A percentile compares a stretch with the other conserved stretches of the same genome.
Conservation (phyloP, 2,797 vertebrate genomes). For the Phataginus tricuspis region DNA sequence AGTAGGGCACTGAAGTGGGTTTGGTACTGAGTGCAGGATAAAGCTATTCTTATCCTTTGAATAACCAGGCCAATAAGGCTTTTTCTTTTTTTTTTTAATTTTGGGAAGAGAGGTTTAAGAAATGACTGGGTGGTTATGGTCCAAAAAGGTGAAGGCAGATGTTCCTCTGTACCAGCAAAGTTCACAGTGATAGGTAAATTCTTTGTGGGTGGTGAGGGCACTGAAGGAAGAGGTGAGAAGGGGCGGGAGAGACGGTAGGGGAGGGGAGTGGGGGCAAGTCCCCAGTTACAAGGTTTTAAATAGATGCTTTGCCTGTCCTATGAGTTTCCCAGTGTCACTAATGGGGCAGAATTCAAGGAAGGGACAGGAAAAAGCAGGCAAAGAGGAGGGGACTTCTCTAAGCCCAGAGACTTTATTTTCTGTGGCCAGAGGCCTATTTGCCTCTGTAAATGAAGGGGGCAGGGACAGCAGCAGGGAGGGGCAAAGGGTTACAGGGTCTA, state of each 20-base stretch:
- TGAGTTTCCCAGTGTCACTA: slow-evolving; percentile 53
- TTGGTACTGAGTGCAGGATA: slow-evolving; percentile 63
- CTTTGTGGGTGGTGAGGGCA: slow-evolving; percentile 47
- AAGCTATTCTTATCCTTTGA: slow-evolving; percentile 66
- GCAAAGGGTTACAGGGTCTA: slow-evolving; percentile 35
- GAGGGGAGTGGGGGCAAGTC: background rate
- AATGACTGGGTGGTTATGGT: slow-evolving; percentile 62
- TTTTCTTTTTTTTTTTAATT: background rate
- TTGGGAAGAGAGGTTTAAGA: slow-evolving; percentile 48
- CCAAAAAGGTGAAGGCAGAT: slow-evolving; percentile 37
- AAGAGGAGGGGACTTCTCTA: background rate
- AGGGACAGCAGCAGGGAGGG: slow-evolving; percentile 23
- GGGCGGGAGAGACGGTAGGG: background rate
- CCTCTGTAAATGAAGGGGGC: slow-evolving; percentile 23
- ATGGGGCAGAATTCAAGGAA: background rate
- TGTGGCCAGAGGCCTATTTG: slow-evolving; percentile 31
- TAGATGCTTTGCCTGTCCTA: slow-evolving; percentile 52
- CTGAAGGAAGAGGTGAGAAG: background rate
- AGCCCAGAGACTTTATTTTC: slow-evolving; percentile 1
- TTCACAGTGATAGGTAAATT: slow-evolving; percentile 75
- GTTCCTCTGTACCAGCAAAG: slow-evolving; percentile 63
- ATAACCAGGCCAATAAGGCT: slow-evolving; percentile 48
- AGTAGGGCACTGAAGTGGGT: slow-evolving; percentile 29
- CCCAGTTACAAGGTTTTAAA: slow-evolving; percentile 52
- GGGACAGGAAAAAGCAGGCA: slow-evolving; percentile 35